Base-by-base conservation (phyloP, 2,113 vertebrate genomes). In the Labeo rohita region DNA sequence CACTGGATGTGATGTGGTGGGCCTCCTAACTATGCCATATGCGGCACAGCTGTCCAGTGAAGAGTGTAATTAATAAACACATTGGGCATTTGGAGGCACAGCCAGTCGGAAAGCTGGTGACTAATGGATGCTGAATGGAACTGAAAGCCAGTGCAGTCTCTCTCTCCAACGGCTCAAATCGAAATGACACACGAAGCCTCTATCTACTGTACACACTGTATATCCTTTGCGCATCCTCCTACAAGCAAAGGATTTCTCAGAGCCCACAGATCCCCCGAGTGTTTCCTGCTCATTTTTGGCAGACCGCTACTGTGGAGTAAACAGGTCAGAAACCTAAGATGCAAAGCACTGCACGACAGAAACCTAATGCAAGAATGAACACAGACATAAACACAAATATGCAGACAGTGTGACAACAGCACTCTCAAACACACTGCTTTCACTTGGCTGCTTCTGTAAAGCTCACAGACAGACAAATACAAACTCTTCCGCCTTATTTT, bases 381-480 rank as follows among this genome's bases (percentile, higher is more conserved):
- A 76, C 83, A 85, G 34, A 59, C 83, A 77, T 61, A 83, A 75
- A 84, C 85, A 70, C 76, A 76, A 63, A 78, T 54, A 85, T 73
- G 65, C 59, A 89, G 3, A 80, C 21, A 83, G 34, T 43, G 16
- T 79, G 43, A 84, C n/a, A 7, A 72, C 70, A 74, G 65, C 16
- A 50, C 85, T 23, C 18, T 77, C 28, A 77, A 77, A 21, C 28
- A 61, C 63, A 74, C 59, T 83, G 74, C 87, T 87, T 89, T 65
- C 76, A 80, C 70, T 28, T 83, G 72, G 68, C 52, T 87, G 73
- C 72, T 59, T 87, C 63, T 79, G 49, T 83, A 78, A 84, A 83
- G 78, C 78, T 89, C 59, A 12, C 85, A 86, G 68, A 87, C 76
- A 86, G 80, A 70, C 76, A 79, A 45, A 86, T 80, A 83, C 18